Evolutionary conservation across 2,797 vertebrate genomes (phyloP).

Genomic region (Ctenosaura bakeri): DNA sequence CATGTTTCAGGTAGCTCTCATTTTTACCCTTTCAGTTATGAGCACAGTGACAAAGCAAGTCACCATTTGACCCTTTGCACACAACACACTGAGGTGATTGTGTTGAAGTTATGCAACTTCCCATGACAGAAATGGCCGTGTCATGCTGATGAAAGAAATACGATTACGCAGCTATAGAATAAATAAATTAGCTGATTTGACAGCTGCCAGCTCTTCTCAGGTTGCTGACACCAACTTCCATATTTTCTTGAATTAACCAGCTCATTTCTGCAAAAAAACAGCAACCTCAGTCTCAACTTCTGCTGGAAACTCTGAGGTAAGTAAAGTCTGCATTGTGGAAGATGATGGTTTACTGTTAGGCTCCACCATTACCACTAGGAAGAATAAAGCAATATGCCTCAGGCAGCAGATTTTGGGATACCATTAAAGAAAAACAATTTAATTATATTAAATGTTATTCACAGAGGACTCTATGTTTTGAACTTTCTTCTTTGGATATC

Average conservation of each 20-base stretch:
- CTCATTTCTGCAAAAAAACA: background rate
- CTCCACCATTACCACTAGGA: background rate
- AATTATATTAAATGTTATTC: background rate
- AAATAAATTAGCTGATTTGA: background rate
- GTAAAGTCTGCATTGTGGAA: background rate
- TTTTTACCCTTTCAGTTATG: background rate
- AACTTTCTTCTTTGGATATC: background rate
- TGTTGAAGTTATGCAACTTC: background rate
- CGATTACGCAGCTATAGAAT: background rate
- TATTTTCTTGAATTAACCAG: background rate
- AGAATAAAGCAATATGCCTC: background rate
- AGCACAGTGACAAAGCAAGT: background rate
- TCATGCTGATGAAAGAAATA: conserved; percentile 8
- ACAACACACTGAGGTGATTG: background rate
- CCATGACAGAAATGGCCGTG: background rate
- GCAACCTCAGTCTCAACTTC: background rate
- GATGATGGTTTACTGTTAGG: background rate
- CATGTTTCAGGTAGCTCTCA: background rate
- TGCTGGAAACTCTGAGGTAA: background rate
- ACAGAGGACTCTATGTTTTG: background rate
- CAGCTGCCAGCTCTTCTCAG: background rate
- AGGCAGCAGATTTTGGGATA: background rate
- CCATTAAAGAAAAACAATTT: background rate
- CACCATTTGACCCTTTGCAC: background rate
- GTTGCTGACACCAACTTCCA: background rate